Evolutionary conservation across 2,888 invertebrate genomes (phyloP), one percentile per base, ranked within the genome.

Genomic region (Lacanobia oleracea): DNA sequence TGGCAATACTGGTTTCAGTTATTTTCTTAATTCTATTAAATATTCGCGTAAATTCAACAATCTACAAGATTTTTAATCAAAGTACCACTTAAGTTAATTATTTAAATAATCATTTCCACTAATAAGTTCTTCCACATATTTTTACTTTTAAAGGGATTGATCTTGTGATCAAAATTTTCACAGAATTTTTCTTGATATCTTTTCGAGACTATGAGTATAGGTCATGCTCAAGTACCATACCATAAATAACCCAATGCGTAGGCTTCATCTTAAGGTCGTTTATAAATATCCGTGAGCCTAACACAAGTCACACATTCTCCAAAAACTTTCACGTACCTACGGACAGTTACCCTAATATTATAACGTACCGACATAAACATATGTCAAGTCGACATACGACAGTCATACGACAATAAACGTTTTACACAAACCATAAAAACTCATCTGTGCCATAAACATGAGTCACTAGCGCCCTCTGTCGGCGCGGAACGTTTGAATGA

Each of bases 381-480:
- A 56, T 61, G n/a, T 50, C 8, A 12, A 23, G 27, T 21, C 21
- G n/a, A 51, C 33, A 14, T n/a, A 12, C 16, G 14, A n/a, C 37
- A 37, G 45, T 33, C 33, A 60, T n/a, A 60, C 27, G 53, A 74
- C 40, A 60, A 16, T 50, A 74, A 54, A 75, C 33, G 40, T 54
- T 67, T 43, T 18, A 73, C 50, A 66, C 51, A 64, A 60, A 64
- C 45, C 53, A 61, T 72, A 76, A 67, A 79, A 76, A 57, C 9
- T 40, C 43, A 63, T 73, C 27, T 16, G 54, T 27, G 51, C 68
- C 51, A 67, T 80, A 67, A 80, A 72, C 64, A 53, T 68, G 68
- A 72, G 57, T 75, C 66, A 67, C 56, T 43, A 27, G 33, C 63
- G 62, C 61, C 76, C 76, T 59, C 80, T 80, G 62, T 64, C n/a